Base-by-base conservation (phyloP, 2,113 vertebrate species). In the Saiga tatarica region DNA sequence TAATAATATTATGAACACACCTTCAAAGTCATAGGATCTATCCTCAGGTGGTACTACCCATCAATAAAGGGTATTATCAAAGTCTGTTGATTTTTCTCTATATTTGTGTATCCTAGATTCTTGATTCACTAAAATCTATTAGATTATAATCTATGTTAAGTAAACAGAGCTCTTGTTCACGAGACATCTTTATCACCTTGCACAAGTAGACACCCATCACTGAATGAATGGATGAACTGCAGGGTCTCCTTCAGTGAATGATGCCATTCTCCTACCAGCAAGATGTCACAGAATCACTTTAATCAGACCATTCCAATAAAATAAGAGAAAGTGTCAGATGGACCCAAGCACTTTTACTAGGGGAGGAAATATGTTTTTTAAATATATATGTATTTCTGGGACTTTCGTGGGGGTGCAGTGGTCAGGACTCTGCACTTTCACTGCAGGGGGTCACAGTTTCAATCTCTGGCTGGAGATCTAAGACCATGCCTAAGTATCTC, bases 251-350 rank as follows among this genome's bases (percentile, higher is more conserved):
- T 1, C 2, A 62, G 13, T 26, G 57, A 39, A 59, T 25, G n/a
- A 71, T 0, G 19, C 67, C 3, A 0, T 50, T 53, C 33, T 81
- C 45, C 57, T 12, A 23, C 78, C n/a, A 60, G 8, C 0, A 1
- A 50, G 59, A 88, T 26, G 7, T n/a, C 11, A 19, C 11, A 19
- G 59, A 52, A 45, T 39, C 7, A 53, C 30, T 67, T 67, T 79
- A 42, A 5, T 89, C 60, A 67, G 59, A 76, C 7, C 39, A 59
- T 52, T 87, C n/a, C 28, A 71, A 57, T 39, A 50, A 16, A 39
- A 30, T 11, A 52, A 57, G 25, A 7, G 36, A 30, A 91, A 57
- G 71, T 42, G 39, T 90, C 19, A 47, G 60, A n/a, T 10, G 30
- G 74, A 78, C 19, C 25, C 62, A 52, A 59, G 47, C 6, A 36